A percentile compares a stretch with the other conserved stretches of the same genome.
Evolutionary conservation across 2,797 vertebrate genomes (phyloP).

Genomic region (Acestrorhynchus altus): DNA sequence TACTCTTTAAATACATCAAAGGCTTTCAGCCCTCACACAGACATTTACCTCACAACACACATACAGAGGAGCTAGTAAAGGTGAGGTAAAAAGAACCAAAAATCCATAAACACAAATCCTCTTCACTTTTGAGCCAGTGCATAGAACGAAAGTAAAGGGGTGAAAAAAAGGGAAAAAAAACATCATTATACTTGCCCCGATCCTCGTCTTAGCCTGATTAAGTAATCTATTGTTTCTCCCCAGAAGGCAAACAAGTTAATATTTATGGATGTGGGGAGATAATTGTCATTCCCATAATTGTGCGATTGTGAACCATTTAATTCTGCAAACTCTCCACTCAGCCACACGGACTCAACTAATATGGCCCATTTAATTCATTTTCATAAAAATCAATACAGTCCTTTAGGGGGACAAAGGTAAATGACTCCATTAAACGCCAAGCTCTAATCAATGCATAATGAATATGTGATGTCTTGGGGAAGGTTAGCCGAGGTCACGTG

Average conservation of each 20-base stretch:
- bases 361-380: constrained; percentile 76
- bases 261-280: constrained; percentile 58
- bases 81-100: neutral
- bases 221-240: constrained; percentile 49
- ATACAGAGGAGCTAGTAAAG: neutral
- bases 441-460: constrained; percentile 75
- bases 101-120: neutral
- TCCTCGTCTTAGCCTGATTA: constrained; percentile 47
- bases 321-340: constrained; percentile 65
- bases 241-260: constrained; percentile 56
- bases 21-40: constrained; percentile 1
- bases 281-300: constrained; percentile 65
- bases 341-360: constrained; percentile 68
- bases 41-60: constrained; percentile 18
- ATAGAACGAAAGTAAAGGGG: constrained; percentile 17
- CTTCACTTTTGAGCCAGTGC: constrained; percentile 10
- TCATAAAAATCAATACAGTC: constrained; percentile 80
- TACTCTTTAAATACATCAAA: constrained; percentile 48
- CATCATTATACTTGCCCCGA: constrained; percentile 37
- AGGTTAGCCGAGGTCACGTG: constrained; percentile 71
- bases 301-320: constrained; percentile 59
- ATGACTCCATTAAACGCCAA: constrained; percentile 78
- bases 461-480: constrained; percentile 64
- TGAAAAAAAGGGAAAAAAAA: neutral
- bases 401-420: constrained; percentile 74